A percentile compares a stretch with the other conserved stretches of the same genome.
Conservation (phyloP, 2,888 invertebrate genomes). For the Cephus sareptanus region DNA sequence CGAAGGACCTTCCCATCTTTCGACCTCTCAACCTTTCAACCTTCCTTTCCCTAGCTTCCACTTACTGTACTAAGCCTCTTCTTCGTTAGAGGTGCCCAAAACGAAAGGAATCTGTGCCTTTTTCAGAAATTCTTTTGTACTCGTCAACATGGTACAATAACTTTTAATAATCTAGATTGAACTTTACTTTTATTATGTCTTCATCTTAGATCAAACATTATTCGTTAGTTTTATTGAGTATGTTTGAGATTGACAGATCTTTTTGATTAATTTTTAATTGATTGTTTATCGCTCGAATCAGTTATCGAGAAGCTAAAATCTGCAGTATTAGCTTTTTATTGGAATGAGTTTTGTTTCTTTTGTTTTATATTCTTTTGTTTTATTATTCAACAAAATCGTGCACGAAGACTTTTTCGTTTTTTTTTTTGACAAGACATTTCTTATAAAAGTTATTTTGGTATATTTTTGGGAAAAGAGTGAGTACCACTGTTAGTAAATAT, state of each 20-base stretch:
- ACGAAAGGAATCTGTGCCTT: not conserved
- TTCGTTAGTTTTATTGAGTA: no score
- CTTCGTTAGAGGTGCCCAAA: constrained; percentile 3
- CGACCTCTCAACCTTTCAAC: constrained; percentile 12
- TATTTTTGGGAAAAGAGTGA: not conserved
- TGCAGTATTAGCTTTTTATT: not conserved
- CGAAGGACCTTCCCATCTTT: constrained; percentile 23
- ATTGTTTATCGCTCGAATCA: not conserved
- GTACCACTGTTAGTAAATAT: constrained; percentile 4
- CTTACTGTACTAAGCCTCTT: constrained; percentile 22
- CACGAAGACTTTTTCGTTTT: no score
- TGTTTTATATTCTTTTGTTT: not conserved
- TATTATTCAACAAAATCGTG: no score
- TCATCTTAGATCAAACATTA: no score
- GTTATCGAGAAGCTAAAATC: not conserved
- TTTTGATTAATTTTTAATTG: not conserved
- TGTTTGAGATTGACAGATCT: not conserved
- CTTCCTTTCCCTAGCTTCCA: constrained; percentile 1
- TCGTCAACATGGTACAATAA: no score
- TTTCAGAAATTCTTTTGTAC: not conserved
- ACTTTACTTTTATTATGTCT: no score
- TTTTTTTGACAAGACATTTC: no score
- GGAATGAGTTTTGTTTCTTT: not conserved
- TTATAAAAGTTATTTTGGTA: not conserved
- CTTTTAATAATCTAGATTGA: no score